These are phyloP conservation scores for Teleopsis dalmanni DNA, from an alignment of 1,140 invertebrate genomes.

Conservation along the genomic window DNA sequence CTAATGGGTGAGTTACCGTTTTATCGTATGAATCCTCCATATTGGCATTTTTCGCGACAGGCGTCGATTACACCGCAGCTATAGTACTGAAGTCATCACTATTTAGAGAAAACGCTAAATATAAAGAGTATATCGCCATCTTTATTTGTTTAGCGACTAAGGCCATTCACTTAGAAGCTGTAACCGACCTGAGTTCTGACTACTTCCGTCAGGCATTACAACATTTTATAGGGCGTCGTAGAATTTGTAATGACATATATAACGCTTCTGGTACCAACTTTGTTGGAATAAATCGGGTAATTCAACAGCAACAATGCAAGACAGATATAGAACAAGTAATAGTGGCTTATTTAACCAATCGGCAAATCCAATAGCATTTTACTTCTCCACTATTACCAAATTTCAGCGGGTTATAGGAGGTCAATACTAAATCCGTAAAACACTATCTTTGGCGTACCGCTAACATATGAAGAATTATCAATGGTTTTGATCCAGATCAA, in stretches of 20 bases:
- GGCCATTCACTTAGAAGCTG: slow-evolving; percentile 2
- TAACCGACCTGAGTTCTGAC: neutral
- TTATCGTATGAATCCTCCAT: neutral
- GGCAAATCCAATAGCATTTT: slow-evolving; percentile 19
- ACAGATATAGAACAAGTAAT: too few relatives aligned
- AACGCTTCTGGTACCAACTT: slow-evolving; percentile 42
- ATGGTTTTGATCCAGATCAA: too few relatives aligned
- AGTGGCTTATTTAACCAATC: neutral
- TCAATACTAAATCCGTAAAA: slow-evolving; percentile 25
- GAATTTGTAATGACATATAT: slow-evolving; percentile 20
- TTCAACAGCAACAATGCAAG: too few relatives aligned
- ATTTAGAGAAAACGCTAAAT: neutral
- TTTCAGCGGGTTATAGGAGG: slow-evolving; percentile 30
- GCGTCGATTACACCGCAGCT: slow-evolving; percentile 13
- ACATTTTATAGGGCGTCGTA: slow-evolving; percentile 32
- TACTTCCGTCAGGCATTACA: slow-evolving; percentile 15
- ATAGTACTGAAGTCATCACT: slow-evolving; percentile 1
- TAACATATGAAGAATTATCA: too few relatives aligned
- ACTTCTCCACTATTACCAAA: slow-evolving; percentile 23
- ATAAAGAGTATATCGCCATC: slow-evolving; percentile 1
- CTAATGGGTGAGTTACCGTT: neutral
- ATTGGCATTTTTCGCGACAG: slow-evolving; percentile 1
- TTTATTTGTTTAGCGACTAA: slow-evolving; percentile 7
- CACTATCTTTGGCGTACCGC: too few relatives aligned
- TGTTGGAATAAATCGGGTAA: slow-evolving; percentile 13